Conservation (phyloP, 1,140 invertebrate genomes). For the Heliconius nattereri region DNA sequence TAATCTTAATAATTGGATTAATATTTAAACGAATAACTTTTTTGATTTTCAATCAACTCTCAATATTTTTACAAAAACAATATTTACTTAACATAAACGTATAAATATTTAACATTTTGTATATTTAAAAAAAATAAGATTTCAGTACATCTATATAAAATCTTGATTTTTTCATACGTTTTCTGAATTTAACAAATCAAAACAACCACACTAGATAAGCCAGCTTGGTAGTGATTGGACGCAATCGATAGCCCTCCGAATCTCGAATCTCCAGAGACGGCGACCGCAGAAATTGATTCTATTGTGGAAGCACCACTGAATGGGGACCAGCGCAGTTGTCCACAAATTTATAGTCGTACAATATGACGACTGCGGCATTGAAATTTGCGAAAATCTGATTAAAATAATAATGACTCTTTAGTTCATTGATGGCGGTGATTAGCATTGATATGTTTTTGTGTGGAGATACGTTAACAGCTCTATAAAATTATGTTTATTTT, state of each 20-base stretch:
- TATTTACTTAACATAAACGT: too few relatives aligned
- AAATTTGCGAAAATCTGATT: conserved; percentile 5
- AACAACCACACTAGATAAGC: conserved; percentile 1
- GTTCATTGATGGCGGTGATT: neutral
- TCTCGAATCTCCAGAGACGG: conserved; percentile 16
- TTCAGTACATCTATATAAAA: neutral
- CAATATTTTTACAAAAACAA: too few relatives aligned
- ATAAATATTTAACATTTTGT: too few relatives aligned
- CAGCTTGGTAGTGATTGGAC: conserved; percentile 12
- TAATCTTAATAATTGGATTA: too few relatives aligned
- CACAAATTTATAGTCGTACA: conserved; percentile 25
- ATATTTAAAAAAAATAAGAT: neutral
- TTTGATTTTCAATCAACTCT: too few relatives aligned
- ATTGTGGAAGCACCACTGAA: conserved; percentile 25
- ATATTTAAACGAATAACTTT: too few relatives aligned
- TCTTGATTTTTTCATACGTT: neutral
- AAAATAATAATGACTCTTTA: conserved; percentile 14
- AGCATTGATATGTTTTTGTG: neutral
- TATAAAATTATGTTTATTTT: neutral
- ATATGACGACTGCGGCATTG: conserved; percentile 11
- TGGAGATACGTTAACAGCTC: neutral
- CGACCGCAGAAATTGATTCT: conserved; percentile 33
- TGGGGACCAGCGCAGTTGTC: conserved; percentile 23
- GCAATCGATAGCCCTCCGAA: conserved; percentile 25
- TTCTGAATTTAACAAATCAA: neutral